Conservation (phyloP, 2,888 invertebrate species). For the Cheilosia vulpina region DNA sequence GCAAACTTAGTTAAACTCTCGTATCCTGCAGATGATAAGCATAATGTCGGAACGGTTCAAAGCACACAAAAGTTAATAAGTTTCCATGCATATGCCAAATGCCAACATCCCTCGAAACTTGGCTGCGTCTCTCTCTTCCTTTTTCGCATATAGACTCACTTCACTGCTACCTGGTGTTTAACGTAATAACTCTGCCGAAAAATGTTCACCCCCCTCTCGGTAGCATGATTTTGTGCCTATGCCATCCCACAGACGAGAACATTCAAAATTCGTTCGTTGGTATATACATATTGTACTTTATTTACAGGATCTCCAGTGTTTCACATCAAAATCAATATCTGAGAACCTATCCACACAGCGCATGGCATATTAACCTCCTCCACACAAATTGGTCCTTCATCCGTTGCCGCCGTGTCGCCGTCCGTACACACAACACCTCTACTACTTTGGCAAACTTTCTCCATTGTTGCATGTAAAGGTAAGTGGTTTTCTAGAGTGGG, state of each 20-base stretch:
- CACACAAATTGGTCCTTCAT: conserved; percentile 70
- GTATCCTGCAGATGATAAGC: conserved; percentile 64
- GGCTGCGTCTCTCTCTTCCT: conserved; percentile 24
- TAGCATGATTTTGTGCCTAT: neutral
- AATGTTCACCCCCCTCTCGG: neutral
- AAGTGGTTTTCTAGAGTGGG: conserved; percentile 48
- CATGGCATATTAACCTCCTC: conserved; percentile 73
- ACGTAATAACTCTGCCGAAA: conserved; percentile 62
- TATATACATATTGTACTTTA: conserved; percentile 66
- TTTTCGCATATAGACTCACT: conserved; percentile 15
- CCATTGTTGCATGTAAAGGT: conserved; percentile 60
- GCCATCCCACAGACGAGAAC: conserved; percentile 32
- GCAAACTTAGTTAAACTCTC: conserved; percentile 30
- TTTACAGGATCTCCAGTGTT: conserved; percentile 69
- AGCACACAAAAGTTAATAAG: conserved; percentile 64
- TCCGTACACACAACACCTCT: conserved; percentile 31
- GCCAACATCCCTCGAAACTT: conserved; percentile 30
- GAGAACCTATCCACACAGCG: conserved; percentile 71
- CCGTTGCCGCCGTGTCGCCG: conserved; percentile 22
- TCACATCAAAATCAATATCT: conserved; percentile 73
- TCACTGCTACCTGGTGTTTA: conserved; percentile 41
- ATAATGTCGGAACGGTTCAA: conserved; percentile 49
- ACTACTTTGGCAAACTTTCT: conserved; percentile 31
- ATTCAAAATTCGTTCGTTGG: conserved; percentile 63
- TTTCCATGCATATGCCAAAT: conserved; percentile 54